Evolutionary conservation across 2,888 invertebrate genomes (phyloP).

Genomic region (Timema podura): DNA sequence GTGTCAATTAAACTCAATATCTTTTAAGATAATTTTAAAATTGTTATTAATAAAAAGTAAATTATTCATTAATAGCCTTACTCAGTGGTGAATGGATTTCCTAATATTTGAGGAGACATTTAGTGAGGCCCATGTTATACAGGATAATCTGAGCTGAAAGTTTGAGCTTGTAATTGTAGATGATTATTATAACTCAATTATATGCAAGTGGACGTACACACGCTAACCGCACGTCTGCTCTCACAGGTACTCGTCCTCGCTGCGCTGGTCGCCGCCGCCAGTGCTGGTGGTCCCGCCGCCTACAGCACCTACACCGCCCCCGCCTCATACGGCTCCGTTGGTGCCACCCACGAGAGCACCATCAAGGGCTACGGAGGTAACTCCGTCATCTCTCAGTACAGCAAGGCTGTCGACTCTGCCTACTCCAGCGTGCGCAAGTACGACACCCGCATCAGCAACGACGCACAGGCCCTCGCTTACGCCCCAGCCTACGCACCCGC

Average conservation of each 20-base stretch:
- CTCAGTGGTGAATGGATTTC: too few species aligned
- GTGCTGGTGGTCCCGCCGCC: constrained; percentile 30
- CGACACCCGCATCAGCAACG: constrained; percentile 28
- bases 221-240: too few species aligned
- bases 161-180: too few species aligned
- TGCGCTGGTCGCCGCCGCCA: constrained; percentile 28
- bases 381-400: constrained; percentile 29
- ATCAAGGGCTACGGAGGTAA: constrained; percentile 28
- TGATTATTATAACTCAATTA: too few species aligned
- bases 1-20: too few species aligned
- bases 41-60: too few species aligned
- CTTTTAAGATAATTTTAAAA: too few species aligned
- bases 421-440: constrained; percentile 30
- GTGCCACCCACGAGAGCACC: constrained; percentile 30
- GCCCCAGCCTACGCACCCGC: constrained; percentile 15
- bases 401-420: constrained; percentile 30
- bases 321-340: constrained; percentile 26
- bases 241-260: constrained; percentile 21
- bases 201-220: too few species aligned
- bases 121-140: too few species aligned
- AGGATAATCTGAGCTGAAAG: too few species aligned
- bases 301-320: constrained; percentile 30
- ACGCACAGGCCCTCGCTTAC: constrained; percentile 24
- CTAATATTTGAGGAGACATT: too few species aligned
- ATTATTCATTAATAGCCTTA: too few species aligned